These are phyloP conservation scores for Calameuta pallipes DNA, from an alignment of 2,888 invertebrate species.

Conservation along the genomic window DNA sequence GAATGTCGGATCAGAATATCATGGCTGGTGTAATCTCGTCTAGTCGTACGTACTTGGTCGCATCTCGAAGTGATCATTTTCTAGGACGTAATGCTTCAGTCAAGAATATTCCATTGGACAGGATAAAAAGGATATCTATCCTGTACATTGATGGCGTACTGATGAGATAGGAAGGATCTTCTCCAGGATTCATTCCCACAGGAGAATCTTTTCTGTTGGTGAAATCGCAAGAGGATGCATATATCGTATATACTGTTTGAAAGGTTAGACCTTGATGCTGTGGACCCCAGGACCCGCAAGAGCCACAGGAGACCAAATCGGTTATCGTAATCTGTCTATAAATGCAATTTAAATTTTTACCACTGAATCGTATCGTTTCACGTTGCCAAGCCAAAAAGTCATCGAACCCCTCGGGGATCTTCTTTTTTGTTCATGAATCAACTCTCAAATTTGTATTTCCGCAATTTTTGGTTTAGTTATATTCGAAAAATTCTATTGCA, in stretches of 20 bases:
- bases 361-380: neutral
- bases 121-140: neutral
- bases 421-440: neutral
- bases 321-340: neutral
- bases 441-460: neutral
- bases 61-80: neutral
- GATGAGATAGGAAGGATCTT: neutral
- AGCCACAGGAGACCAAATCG: neutral
- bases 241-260: neutral
- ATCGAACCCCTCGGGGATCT: neutral
- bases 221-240: neutral
- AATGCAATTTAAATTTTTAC: neutral
- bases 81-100: neutral
- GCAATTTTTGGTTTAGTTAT: neutral
- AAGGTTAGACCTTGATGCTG: neutral
- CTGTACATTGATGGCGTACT: neutral
- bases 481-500: neutral
- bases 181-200: neutral
- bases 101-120: neutral
- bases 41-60: neutral
- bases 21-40: slow-evolving; percentile 14
- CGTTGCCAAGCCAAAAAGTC: neutral
- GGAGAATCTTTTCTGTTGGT: neutral
- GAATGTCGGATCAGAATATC: slow-evolving; percentile 13
- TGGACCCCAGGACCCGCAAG: neutral